Percentiles rank a stretch among this genome's conserved stretches.
phyloP scores from a whole-genome alignment of 1,140 invertebrate species.

The Trichonephila clavata region DNA sequence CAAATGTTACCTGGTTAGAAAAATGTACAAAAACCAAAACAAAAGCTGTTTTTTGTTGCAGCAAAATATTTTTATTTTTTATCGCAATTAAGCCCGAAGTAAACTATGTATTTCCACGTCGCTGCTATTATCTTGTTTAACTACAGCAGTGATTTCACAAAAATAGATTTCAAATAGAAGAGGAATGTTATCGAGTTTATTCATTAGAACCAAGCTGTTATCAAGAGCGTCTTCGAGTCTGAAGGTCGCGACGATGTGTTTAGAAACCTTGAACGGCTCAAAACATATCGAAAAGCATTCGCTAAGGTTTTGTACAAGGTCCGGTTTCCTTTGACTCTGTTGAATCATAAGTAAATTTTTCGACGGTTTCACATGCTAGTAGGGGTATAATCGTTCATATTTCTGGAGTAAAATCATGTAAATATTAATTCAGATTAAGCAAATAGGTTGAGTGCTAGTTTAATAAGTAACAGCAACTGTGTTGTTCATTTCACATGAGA shows the following conservation, averaged over 20 bases:
- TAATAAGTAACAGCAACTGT: no score
- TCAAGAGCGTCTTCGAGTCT: slow-evolving; percentile 13
- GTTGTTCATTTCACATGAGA: no score
- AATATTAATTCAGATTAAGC: no score
- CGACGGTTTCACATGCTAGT: no score
- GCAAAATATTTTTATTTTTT: neutral
- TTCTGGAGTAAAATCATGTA: neutral
- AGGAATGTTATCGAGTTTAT: slow-evolving; percentile 12
- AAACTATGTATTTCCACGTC: neutral
- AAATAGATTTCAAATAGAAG: slow-evolving; percentile 18
- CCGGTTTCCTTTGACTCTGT: neutral
- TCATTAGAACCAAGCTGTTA: neutral
- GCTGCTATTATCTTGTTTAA: neutral
- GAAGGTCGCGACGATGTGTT: neutral
- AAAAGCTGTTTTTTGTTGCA: neutral
- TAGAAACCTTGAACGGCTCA: neutral
- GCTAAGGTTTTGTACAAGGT: neutral
- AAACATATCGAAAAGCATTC: neutral
- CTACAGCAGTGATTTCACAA: neutral
- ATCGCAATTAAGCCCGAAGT: neutral
- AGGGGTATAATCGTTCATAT: neutral
- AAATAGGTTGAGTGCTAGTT: no score
- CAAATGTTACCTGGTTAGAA: neutral
- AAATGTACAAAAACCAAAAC: neutral
- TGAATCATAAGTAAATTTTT: neutral